A percentile compares a stretch with the other conserved stretches of the same genome.
Conservation (phyloP, 2,888 invertebrate genomes). For the Drosophila crucigera region DNA sequence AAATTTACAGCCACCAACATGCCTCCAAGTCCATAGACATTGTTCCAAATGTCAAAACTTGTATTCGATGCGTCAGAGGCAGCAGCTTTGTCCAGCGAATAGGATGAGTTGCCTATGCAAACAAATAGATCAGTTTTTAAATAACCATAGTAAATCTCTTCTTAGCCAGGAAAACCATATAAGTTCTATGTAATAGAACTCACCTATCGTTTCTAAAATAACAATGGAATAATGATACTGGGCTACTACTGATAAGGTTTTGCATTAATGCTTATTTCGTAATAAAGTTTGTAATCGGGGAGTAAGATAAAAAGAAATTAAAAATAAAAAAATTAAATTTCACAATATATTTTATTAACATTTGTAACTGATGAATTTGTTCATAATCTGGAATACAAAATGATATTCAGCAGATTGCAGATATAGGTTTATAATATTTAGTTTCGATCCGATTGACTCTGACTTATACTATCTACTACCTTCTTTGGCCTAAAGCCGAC, state of each 20-base stretch:
- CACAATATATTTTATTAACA: not conserved
- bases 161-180: not conserved
- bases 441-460: not conserved
- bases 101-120: conserved; percentile 10
- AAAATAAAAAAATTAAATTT: not conserved
- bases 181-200: not conserved
- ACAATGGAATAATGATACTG: not conserved
- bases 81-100: not conserved
- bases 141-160: not conserved
- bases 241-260: not conserved
- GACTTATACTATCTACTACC: not conserved
- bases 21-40: conserved; percentile 82
- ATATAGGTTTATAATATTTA: not conserved
- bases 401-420: not conserved
- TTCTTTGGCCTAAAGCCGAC: not conserved
- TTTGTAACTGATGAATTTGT: not conserved
- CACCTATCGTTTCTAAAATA: not conserved
- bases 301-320: not conserved
- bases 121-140: not conserved
- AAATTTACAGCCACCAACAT: conserved; percentile 86
- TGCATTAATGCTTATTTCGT: too few relatives aligned
- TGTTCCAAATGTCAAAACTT: conserved; percentile 75
- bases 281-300: not conserved
- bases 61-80: not conserved
- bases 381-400: not conserved